phyloP scores from a whole-genome alignment of 2,113 vertebrate species.

The Amphiprion ocellaris region DNA sequence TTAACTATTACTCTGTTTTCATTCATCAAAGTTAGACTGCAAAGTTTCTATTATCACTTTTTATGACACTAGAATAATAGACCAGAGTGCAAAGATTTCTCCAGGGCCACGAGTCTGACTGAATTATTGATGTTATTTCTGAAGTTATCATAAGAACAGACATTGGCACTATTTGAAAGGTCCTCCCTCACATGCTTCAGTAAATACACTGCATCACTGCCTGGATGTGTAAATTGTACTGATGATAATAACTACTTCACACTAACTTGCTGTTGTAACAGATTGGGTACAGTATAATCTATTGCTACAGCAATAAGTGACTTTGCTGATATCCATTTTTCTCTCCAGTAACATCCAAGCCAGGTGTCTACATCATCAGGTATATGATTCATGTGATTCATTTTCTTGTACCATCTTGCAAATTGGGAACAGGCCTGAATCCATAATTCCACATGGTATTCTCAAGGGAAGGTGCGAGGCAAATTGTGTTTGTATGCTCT shows the following conservation, averaged over 20 bases:
- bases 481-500: slow-evolving; percentile 73
- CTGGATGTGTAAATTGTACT: slow-evolving; percentile 44
- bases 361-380: slow-evolving; percentile 72
- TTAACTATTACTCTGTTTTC: slow-evolving; percentile 44
- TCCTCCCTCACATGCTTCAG: slow-evolving; percentile 36
- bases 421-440: slow-evolving; percentile 77
- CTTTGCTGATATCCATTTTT: slow-evolving; percentile 72
- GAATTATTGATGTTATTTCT: slow-evolving; percentile 57
- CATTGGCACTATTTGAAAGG: slow-evolving; percentile 47
- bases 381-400: slow-evolving; percentile 74
- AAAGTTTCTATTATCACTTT: slow-evolving; percentile 45
- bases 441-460: slow-evolving; percentile 59
- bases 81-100: slow-evolving; percentile 20
- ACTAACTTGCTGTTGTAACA: slow-evolving; percentile 69
- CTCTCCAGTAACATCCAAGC: slow-evolving; percentile 60
- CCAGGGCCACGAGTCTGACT: slow-evolving; percentile 17
- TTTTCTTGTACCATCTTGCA: slow-evolving; percentile 72
- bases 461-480: slow-evolving; percentile 45
- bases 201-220: slow-evolving; percentile 41
- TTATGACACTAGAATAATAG: slow-evolving; percentile 37
- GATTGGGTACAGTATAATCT: slow-evolving; percentile 74
- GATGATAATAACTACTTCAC: slow-evolving; percentile 69
- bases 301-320: slow-evolving; percentile 72
- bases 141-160: slow-evolving; percentile 36
- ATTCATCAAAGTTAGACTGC: slow-evolving; percentile 14